Conservation (phyloP, 2,797 vertebrate species). For the Typhlichthys eigenmanni region DNA sequence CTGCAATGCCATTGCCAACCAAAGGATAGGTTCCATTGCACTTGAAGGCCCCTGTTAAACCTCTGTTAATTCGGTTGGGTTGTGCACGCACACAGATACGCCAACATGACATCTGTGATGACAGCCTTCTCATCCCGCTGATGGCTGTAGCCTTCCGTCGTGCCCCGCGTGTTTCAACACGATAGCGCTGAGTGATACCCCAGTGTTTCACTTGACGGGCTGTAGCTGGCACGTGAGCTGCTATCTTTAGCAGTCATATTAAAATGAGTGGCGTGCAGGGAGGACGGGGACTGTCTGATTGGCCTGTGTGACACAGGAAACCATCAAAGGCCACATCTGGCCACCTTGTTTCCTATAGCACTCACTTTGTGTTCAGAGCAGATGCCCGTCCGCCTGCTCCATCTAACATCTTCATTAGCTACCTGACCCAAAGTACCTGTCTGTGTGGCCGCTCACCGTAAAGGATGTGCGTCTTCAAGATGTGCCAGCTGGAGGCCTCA, state of each 20-base stretch:
- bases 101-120: slow-evolving; percentile 28
- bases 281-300: slow-evolving; percentile 54
- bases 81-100: too few relatives aligned
- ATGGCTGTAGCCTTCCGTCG: slow-evolving; percentile 36
- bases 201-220: slow-evolving; percentile 44
- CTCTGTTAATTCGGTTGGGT: too few relatives aligned
- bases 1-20: too few relatives aligned
- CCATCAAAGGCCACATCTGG: slow-evolving; percentile 66
- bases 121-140: slow-evolving; percentile 31
- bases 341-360: slow-evolving; percentile 31
- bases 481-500: slow-evolving; percentile 49
- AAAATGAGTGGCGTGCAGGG: slow-evolving; percentile 37
- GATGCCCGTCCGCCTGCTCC: slow-evolving; percentile 46
- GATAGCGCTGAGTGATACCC: slow-evolving; percentile 16
- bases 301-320: slow-evolving; percentile 46
- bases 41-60: too few relatives aligned
- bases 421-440: slow-evolving; percentile 58
- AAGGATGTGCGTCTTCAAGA: slow-evolving; percentile 33
- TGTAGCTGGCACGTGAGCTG: slow-evolving; percentile 39
- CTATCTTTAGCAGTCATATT: slow-evolving; percentile 48
- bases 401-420: slow-evolving; percentile 58
- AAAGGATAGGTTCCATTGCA: too few relatives aligned
- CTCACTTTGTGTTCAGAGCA: slow-evolving; percentile 59
- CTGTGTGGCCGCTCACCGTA: slow-evolving; percentile 32
- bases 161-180: slow-evolving; percentile 43